Base-by-base conservation (phyloP, 1,140 invertebrate genomes). In the Matsumurasca onukii region DNA sequence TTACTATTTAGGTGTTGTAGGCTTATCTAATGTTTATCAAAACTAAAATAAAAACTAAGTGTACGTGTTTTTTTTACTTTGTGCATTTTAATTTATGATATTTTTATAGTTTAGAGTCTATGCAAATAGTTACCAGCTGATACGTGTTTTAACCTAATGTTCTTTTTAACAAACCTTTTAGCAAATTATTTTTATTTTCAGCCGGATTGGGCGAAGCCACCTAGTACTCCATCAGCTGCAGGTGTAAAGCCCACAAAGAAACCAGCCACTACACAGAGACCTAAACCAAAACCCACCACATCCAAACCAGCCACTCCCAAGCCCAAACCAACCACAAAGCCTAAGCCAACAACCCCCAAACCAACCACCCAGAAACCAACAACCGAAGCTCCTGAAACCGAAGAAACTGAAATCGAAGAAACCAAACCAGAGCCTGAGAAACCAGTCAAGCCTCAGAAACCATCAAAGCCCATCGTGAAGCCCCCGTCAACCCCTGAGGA, bases 131-230 rank as follows among this genome's bases (percentile, higher is more conserved):
- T n/a, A n/a, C n/a, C n/a, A n/a, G n/a, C n/a, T n/a, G n/a, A n/a
- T n/a, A n/a, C n/a, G n/a, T n/a, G n/a, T n/a, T n/a, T n/a, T n/a
- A n/a, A n/a, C n/a, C n/a, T n/a, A n/a, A n/a, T n/a, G n/a, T n/a
- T n/a, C n/a, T n/a, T n/a, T n/a, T n/a, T n/a, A n/a, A n/a, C n/a
- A n/a, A n/a, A n/a, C n/a, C n/a, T n/a, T n/a, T n/a, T n/a, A n/a
- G n/a, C n/a, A n/a, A n/a, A n/a, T n/a, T n/a, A n/a, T n/a, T n/a
- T n/a, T n/a, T n/a, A n/a, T n/a, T 77, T 78, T 57, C 69, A 89
- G 87, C 87, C 88, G 39, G 87, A 89, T 69, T 90, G 89, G 88
- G 85, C 85, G 17, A 80, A 84, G 68, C 88, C 89, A 15, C 86
- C 87, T 51, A 86, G 86, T 45, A 90, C 88, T 1, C 74, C 83